phyloP scores from a whole-genome alignment of 2,113 vertebrate genomes.

The Heterochromis multidens region DNA sequence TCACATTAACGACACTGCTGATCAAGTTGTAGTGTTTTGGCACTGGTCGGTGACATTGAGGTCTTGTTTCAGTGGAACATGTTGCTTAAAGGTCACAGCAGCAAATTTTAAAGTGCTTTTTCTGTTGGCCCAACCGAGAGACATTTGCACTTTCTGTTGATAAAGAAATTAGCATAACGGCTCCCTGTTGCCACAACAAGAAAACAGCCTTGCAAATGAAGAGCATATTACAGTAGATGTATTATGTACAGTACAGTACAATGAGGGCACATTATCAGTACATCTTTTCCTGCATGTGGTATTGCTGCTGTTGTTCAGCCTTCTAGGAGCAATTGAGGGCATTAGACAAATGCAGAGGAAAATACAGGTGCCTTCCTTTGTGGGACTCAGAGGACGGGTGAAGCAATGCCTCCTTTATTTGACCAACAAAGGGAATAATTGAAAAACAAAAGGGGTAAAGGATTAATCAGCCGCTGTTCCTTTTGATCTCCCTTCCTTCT shows the following conservation, averaged over 20 bases:
- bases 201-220: not conserved
- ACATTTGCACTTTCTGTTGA: not conserved
- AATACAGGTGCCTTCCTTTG: not conserved
- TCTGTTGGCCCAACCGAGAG: not conserved
- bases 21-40: not conserved
- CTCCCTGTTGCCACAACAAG: not conserved
- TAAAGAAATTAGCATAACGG: not conserved
- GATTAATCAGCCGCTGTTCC: conserved; percentile 56
- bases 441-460: conserved; percentile 2
- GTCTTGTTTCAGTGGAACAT: conserved; percentile 2
- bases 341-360: conserved; percentile 17
- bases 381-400: not conserved
- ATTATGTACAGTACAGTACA: not conserved
- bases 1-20: not conserved
- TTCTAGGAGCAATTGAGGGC: not conserved
- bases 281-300: not conserved
- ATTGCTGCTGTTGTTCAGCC: not conserved
- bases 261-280: not conserved
- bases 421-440: conserved; percentile 32
- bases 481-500: conserved; percentile 17
- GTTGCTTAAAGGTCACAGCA: not conserved
- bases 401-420: conserved; percentile 18
- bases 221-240: not conserved
- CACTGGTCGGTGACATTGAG: not conserved
- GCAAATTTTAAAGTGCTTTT: not conserved